phyloP scores from a whole-genome alignment of 1,140 invertebrate genomes.

The Pseudomyrmex gracilis region DNA sequence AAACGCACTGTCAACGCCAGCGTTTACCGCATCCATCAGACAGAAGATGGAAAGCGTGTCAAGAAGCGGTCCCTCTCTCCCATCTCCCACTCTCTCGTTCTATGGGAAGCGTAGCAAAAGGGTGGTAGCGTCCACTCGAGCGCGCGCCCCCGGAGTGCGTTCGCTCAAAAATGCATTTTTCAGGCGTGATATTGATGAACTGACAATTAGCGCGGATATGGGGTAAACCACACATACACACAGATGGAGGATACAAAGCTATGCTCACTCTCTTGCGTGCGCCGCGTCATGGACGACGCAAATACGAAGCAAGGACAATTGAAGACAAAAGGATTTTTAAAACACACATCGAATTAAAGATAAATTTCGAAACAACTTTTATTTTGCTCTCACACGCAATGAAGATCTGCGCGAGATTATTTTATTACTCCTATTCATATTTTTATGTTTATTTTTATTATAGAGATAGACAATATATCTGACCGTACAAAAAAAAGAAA shows the following conservation, averaged over 20 bases:
- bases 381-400: too few relatives aligned
- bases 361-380: neutral
- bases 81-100: neutral
- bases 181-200: constrained; percentile 58
- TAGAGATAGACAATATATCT: neutral
- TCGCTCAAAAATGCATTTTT: constrained; percentile 61
- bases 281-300: constrained; percentile 4
- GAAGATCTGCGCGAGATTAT: too few relatives aligned
- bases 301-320: constrained; percentile 12
- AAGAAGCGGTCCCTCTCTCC: constrained; percentile 29
- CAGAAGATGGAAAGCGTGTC: constrained; percentile 62
- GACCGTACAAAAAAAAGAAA: too few relatives aligned
- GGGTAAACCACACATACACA: constrained; percentile 19
- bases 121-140: constrained; percentile 51
- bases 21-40: constrained; percentile 61
- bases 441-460: constrained; percentile 14
- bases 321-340: neutral
- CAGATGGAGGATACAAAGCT: neutral
- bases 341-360: neutral
- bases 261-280: neutral
- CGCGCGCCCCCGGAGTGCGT: neutral
- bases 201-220: constrained; percentile 56
- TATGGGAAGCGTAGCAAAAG: constrained; percentile 32
- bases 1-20: constrained; percentile 61
- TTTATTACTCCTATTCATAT: neutral